These are phyloP conservation scores for Epinephelus cyanopodus DNA, from an alignment of 2,113 vertebrate genomes.

Conservation along the genomic window DNA sequence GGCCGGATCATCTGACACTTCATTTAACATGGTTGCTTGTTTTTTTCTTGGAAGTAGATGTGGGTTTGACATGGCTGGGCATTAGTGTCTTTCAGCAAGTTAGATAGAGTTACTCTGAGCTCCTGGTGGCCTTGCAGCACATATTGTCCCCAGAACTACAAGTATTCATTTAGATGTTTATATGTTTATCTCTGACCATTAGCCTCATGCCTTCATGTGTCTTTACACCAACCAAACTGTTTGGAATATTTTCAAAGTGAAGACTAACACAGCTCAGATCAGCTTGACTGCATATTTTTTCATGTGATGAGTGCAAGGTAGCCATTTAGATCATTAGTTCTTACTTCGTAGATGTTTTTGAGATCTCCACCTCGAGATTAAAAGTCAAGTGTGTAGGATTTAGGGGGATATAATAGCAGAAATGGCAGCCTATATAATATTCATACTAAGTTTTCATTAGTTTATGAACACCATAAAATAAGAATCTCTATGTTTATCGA, in stretches of 20 bases:
- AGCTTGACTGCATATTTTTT: background rate
- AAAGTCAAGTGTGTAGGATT: too few relatives aligned
- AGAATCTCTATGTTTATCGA: too few relatives aligned
- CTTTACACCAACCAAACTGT: background rate
- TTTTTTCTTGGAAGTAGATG: constrained; percentile 48
- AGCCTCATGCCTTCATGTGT: background rate
- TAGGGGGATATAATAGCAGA: too few relatives aligned
- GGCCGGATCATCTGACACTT: constrained; percentile 39
- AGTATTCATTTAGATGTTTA: constrained; percentile 10
- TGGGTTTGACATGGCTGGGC: constrained; percentile 23
- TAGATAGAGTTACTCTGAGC: constrained; percentile 50
- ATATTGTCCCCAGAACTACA: constrained; percentile 9
- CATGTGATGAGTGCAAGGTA: background rate
- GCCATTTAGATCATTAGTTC: background rate
- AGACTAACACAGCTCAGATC: background rate
- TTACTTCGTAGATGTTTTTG: background rate
- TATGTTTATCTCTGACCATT: background rate
- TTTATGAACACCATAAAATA: too few relatives aligned
- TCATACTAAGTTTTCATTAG: too few relatives aligned
- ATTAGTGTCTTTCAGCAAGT: constrained; percentile 42
- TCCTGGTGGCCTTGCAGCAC: constrained; percentile 5
- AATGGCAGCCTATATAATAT: too few relatives aligned
- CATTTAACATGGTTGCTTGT: constrained; percentile 39
- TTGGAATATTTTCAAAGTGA: background rate
- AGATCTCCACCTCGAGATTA: too few relatives aligned